Percentiles rank a stretch among this genome's conserved stretches.
Conservation (phyloP, 2,888 invertebrate genomes). For the Pherbina coryleti region DNA sequence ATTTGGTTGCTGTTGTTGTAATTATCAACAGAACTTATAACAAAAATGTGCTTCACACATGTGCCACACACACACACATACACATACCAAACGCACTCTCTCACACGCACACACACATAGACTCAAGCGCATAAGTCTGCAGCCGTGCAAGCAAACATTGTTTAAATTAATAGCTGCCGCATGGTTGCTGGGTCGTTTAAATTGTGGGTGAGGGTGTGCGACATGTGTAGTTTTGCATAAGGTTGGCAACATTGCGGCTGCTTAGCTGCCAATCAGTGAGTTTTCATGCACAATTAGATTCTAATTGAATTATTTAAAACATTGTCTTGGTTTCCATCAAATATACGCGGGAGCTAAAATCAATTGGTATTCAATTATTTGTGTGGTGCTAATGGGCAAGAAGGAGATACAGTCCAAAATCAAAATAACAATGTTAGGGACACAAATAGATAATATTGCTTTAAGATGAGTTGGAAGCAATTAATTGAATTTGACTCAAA, state of each 20-base stretch:
- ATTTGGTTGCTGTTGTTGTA: slow-evolving; percentile 19
- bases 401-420: neutral
- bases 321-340: neutral
- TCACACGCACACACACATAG: neutral
- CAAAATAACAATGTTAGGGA: neutral
- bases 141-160: neutral
- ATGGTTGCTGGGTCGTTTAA: too few species aligned
- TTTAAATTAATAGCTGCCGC: neutral
- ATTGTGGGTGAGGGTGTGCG: neutral
- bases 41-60: slow-evolving; percentile 16
- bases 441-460: too few species aligned
- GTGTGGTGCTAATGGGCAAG: neutral
- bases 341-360: neutral
- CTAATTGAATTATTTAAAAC: slow-evolving; percentile 14
- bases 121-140: neutral
- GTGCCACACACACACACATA: neutral
- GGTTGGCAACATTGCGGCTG: neutral
- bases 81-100: neutral
- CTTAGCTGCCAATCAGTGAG: neutral
- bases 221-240: neutral
- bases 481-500: too few species aligned
- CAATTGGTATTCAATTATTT: too few species aligned
- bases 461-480: too few species aligned
- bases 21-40: neutral
- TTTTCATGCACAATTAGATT: neutral